Evolutionary conservation across 1,140 invertebrate genomes (phyloP), one percentile per base, ranked within the genome.

Genomic region (Dendrolimus punctatus): DNA sequence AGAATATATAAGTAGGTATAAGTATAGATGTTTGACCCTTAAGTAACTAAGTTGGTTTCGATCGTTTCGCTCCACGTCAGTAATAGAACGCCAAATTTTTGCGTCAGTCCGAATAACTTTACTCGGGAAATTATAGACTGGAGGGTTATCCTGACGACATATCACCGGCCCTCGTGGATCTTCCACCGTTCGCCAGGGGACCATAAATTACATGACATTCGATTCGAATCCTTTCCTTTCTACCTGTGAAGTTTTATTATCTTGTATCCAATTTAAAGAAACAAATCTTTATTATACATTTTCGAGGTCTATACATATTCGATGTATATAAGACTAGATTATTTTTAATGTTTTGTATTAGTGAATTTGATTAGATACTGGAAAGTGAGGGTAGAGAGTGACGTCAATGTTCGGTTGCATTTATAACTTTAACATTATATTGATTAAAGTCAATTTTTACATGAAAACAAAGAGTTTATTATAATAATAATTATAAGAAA

Each of bases 151-250:
- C 67, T 62, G 63, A 50, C 66, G 73, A 80, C 76, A 78, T 68
- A 72, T 74, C 67, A 73, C 73, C 55, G 62, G 61, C 55, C 60
- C 57, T 60, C 51, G 56, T 64, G 64, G 62, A 68, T 64, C 65
- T 61, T 53, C 39, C 43, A 66, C 68, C 67, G 71, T 73, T 58
- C 76, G 64, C 74, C 53, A 23, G 68, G 70, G 76, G 59, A 61
- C 75, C 56, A 80, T 81, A 83, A 76, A 80, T 83, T 72, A 69
- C 50, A 40, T 42, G 64, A 63, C 66, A 73, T 53, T 73, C 64
- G 73, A 77, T 75, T 68, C 49, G 53, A 73, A 80, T 70, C 78
- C 74, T 77, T 71, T 40, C 60, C 55, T 60, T 23, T 23, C 23
- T 60, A 57, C 57, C 45, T 51, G 44, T 68, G 58, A 67, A 62